Evolutionary conservation across 2,113 vertebrate species (phyloP), one percentile per base, ranked within the genome.

Genomic region (Trochalopteron elliotii): DNA sequence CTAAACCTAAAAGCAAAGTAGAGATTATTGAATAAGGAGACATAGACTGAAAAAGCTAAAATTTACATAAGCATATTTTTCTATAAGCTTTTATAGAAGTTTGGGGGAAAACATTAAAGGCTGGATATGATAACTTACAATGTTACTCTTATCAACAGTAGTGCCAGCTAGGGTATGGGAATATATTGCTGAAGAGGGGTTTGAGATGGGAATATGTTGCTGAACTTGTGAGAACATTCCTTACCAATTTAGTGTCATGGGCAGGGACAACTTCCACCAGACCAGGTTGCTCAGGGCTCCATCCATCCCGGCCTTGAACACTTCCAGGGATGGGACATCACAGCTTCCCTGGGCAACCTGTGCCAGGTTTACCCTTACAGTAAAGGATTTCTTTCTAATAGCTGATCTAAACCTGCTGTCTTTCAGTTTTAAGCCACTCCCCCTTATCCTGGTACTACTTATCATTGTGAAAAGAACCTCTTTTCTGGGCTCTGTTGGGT

Each of bases 321-420:
- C 2, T 72, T 23, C 3, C 8, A 74, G 20, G 10, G 15, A n/a
- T 44, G 37, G 7, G 13, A 2, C 15, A 82, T 0, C 15, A 12
- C 33, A 67, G 10, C 7, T n/a, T 28, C 3, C 30, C 27, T 28
- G 22, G 27, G 19, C 2, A 65, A 16, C 12, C 8, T 52, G 9
- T 59, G 10, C 27, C 59, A 19, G 22, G 21, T 47, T 47, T 12
- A 20, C 2, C 2, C 19, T 25, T 23, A 52, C 7, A 64, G 21
- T 10, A 12, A 37, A 45, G 28, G 27, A 30, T 67, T 59, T 67
- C 15, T 39, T 45, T 24, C 9, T 45, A 30, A 60, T 44, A n/a
- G 25, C 52, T 30, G 8, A 18, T 37, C 20, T 67, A 45, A 67
- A 52, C 7, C 3, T 52, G 3, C 8, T 39, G 37, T 9, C 13